phyloP scores from a whole-genome alignment of 2,113 vertebrate species.

The Martes martes region DNA sequence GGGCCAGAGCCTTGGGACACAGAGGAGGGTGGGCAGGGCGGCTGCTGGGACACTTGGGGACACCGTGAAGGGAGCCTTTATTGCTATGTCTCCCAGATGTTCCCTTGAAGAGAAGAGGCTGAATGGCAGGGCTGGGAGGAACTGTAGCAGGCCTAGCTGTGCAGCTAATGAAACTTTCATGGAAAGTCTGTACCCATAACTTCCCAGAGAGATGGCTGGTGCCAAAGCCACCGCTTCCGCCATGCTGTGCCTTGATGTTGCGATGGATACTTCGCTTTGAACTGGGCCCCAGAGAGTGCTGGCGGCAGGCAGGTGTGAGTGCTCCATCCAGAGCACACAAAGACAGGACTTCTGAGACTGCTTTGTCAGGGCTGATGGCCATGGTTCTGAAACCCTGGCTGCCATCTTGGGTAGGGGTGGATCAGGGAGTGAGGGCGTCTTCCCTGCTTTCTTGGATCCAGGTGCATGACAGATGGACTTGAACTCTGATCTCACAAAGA shows the following conservation, averaged over 20 bases:
- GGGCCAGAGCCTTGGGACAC: neutral
- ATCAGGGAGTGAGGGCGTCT: neutral
- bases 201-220: neutral
- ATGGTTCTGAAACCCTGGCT: neutral
- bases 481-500: neutral
- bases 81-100: neutral
- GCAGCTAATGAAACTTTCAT: slow-evolving; percentile 19
- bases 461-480: too few species aligned
- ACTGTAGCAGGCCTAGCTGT: neutral
- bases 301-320: neutral
- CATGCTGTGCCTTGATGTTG: neutral
- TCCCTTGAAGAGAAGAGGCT: neutral
- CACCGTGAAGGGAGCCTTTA: neutral
- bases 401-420: too few species aligned
- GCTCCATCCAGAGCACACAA: neutral
- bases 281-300: neutral
- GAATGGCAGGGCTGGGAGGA: neutral
- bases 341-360: neutral
- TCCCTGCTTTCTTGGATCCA: neutral
- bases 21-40: neutral
- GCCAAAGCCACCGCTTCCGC: neutral
- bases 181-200: neutral
- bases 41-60: neutral
- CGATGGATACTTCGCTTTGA: neutral
- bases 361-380: neutral